Base-by-base conservation (phyloP, 2,888 invertebrate genomes). In the Spisula solida region DNA sequence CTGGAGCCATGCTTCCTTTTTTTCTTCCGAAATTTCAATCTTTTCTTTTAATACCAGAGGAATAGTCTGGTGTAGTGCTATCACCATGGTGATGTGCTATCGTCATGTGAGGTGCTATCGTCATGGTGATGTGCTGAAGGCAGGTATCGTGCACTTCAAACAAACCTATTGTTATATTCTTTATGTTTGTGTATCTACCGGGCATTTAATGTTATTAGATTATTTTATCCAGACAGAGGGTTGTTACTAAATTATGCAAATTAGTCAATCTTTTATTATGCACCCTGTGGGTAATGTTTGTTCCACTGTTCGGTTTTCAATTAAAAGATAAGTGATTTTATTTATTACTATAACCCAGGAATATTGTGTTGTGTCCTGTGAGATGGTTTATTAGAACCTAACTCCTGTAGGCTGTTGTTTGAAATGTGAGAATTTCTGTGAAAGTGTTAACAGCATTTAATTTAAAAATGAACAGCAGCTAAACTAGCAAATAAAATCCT, bases 181-280 rank as follows among this genome's bases (percentile, higher is more conserved):
- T 10, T 66, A 25, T 66, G 60, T 66, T 66, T n/a, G n/a, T 66
- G 25, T 66, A 66, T 66, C 60, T 66, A 25, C 25, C 25, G 60
- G 60, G 60, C 60, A 66, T 66, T 66, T 25, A 66, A 82, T 85
- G 81, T 84, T 75, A 88, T 88, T 66, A 88, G 55, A 85, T 85
- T 79, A 60, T 85, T 82, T 55, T 29, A 56, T 56, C 70, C 56
- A 85, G 81, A 79, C 66, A 34, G 75, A 31, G 29, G 20, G 29
- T 48, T 81, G 82, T 87, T 89, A 87, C 48, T 70, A 66, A 82
- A 85, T 41, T 41, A 41, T 87, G 87, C 82, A 89, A 87, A 89
- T 89, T 89, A 84, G 87, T 29, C 86, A 87, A 87, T 89, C 82
- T 60, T 25, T 87, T 75, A 55, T 55, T 31, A 56, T 78, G 51